Percentiles rank a stretch among this genome's conserved stretches.
Evolutionary conservation across 2,888 invertebrate genomes (phyloP).

Genomic region (Drosophila eohydei): DNA sequence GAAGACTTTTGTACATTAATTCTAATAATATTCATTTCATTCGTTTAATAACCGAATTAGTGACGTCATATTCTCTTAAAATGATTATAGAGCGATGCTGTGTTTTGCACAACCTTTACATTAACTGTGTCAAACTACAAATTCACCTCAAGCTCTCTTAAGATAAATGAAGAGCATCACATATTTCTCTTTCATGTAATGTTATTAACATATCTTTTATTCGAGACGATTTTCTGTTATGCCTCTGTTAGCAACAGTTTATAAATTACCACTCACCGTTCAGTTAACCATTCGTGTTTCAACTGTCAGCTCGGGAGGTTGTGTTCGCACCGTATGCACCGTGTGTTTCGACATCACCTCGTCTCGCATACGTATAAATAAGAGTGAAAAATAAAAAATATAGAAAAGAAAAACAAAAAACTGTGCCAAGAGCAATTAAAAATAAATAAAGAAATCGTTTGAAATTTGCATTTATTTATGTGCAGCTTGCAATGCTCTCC

Average conservation of each 20-base stretch:
- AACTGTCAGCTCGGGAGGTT: background rate
- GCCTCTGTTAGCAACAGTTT: background rate
- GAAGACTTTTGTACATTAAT: too few species aligned
- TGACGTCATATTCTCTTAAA: background rate
- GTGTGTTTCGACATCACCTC: constrained; percentile 7
- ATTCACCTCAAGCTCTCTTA: background rate
- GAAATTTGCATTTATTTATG: constrained; percentile 23
- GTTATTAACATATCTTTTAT: background rate
- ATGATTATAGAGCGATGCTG: background rate
- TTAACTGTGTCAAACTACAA: background rate
- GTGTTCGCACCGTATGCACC: background rate
- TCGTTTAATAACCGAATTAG: background rate
- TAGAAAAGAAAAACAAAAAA: constrained; percentile 10
- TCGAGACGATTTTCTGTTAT: background rate
- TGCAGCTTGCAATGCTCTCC: constrained; percentile 60
- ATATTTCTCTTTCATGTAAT: background rate
- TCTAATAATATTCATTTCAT: background rate
- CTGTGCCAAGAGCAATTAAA: constrained; percentile 23
- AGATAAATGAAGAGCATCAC: background rate
- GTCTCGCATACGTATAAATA: background rate
- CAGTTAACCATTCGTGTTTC: background rate
- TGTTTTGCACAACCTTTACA: background rate
- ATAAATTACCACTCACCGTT: too few species aligned
- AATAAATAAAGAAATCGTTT: constrained; percentile 23
- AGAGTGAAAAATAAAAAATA: constrained; percentile 6